These are phyloP conservation scores for Accipiter cooperii DNA, from an alignment of 2,113 vertebrate species.

Conservation along the genomic window DNA sequence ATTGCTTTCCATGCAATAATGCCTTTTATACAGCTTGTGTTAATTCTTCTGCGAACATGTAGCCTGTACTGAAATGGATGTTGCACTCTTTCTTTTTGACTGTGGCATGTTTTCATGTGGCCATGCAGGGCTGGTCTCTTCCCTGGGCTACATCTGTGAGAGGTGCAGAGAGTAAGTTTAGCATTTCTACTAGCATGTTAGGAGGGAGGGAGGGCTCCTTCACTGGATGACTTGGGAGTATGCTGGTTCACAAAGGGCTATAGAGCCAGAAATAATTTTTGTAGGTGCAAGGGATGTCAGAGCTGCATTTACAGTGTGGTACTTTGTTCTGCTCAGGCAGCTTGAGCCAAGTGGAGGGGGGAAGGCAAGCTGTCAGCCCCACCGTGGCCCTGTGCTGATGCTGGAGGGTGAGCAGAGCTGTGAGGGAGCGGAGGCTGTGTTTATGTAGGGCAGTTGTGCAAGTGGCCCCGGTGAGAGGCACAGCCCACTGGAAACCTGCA, in stretches of 20 bases:
- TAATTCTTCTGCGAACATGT: not conserved
- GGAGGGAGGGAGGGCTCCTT: not conserved
- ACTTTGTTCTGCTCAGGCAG: not conserved
- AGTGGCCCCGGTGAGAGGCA: not conserved
- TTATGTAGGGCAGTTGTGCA: fast-evolving
- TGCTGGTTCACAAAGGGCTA: not conserved
- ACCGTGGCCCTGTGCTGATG: fast-evolving
- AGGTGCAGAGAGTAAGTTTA: not conserved
- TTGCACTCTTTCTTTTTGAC: not conserved
- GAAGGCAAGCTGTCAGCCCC: not conserved
- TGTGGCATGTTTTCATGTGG: not conserved
- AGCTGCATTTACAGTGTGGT: not conserved
- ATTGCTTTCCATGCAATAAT: not conserved
- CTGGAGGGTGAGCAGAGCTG: not conserved
- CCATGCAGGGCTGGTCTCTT: not conserved
- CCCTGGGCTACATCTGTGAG: not conserved
- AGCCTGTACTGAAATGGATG: not conserved
- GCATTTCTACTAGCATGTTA: not conserved
- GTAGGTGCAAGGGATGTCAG: not conserved
- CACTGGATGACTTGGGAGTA: not conserved
- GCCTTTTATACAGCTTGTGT: not conserved
- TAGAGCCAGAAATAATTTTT: not conserved
- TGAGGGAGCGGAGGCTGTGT: not conserved
- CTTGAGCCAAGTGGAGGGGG: not conserved
- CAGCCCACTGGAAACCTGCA: not conserved